Evolutionary conservation across 2,113 vertebrate genomes (phyloP).

Genomic region (Actenoides hombroni): DNA sequence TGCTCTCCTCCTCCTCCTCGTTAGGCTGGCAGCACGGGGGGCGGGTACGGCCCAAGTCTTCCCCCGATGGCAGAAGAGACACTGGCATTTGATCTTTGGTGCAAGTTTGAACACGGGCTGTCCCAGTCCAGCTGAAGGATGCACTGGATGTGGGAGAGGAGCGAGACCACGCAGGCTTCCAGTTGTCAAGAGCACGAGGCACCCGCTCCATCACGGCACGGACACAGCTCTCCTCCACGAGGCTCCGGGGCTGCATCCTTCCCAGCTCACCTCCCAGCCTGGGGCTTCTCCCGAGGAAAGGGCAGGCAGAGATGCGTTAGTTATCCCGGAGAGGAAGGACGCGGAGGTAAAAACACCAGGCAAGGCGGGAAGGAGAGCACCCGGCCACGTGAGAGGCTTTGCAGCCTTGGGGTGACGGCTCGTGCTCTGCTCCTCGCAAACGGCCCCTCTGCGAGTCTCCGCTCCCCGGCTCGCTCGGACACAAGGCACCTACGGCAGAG

Average conservation of each 20-base stretch:
- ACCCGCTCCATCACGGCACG: background rate
- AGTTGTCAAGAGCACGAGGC: background rate
- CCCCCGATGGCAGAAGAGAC: background rate
- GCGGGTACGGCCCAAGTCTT: background rate
- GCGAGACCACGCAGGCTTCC: background rate
- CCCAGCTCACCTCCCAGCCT: background rate
- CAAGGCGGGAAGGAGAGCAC: background rate
- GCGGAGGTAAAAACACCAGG: background rate
- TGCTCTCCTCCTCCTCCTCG: background rate
- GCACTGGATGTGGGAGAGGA: background rate
- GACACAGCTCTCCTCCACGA: background rate
- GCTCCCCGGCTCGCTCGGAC: constrained; percentile 31
- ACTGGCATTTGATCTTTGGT: constrained; percentile 77
- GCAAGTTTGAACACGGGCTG: constrained; percentile 39
- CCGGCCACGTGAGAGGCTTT: background rate
- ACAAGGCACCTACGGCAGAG: constrained; percentile 80
- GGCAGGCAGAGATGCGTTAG: background rate
- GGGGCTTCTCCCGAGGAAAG: background rate
- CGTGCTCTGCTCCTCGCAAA: background rate
- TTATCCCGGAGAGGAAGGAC: background rate
- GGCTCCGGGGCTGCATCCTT: background rate
- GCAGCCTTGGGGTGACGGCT: background rate
- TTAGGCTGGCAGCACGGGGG: background rate
- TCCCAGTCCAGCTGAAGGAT: background rate
- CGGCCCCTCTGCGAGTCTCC: background rate